Evolutionary conservation across 2,797 vertebrate genomes (phyloP).

Genomic region (Oreochromis mossambicus): DNA sequence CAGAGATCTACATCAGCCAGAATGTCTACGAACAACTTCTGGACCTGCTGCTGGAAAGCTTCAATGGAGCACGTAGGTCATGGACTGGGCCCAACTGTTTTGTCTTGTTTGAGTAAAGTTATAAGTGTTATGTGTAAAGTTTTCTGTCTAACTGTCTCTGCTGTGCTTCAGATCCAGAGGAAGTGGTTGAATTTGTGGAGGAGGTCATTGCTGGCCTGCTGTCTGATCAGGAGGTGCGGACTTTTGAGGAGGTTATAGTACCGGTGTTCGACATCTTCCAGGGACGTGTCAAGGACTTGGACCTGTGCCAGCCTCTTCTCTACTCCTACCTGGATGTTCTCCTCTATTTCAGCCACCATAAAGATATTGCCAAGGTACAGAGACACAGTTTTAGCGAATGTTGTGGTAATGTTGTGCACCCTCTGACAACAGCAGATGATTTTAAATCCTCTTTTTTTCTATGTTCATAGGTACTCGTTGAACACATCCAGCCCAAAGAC

Average conservation of each 20-base stretch:
- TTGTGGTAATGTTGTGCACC: background rate
- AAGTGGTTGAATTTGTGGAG: slow-evolving; percentile 89
- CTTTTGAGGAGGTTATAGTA: slow-evolving; percentile 91
- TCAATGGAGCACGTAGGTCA: slow-evolving; percentile 85
- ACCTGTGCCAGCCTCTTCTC: slow-evolving; percentile 90
- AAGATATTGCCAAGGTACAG: slow-evolving; percentile 88
- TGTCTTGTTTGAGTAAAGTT: background rate
- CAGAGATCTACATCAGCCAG: slow-evolving; percentile 93
- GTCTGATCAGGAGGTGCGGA: slow-evolving; percentile 91
- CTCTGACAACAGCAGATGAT: background rate
- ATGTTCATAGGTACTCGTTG: slow-evolving; percentile 83
- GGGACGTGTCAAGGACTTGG: slow-evolving; percentile 88
- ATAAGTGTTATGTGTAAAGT: background rate
- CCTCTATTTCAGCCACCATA: slow-evolving; percentile 92
- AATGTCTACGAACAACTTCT: slow-evolving; percentile 92
- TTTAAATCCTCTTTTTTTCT: background rate
- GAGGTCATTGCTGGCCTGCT: slow-evolving; percentile 85
- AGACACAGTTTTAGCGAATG: background rate
- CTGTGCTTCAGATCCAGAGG: slow-evolving; percentile 82
- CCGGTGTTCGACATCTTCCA: slow-evolving; percentile 90
- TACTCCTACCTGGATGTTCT: slow-evolving; percentile 91
- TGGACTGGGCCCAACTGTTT: background rate
- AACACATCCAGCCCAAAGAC: slow-evolving; percentile 94
- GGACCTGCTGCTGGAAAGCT: slow-evolving; percentile 88
- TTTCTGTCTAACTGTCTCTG: background rate